Evolutionary conservation across 2,888 invertebrate genomes (phyloP).

Genomic region (Heliconius hortense): DNA sequence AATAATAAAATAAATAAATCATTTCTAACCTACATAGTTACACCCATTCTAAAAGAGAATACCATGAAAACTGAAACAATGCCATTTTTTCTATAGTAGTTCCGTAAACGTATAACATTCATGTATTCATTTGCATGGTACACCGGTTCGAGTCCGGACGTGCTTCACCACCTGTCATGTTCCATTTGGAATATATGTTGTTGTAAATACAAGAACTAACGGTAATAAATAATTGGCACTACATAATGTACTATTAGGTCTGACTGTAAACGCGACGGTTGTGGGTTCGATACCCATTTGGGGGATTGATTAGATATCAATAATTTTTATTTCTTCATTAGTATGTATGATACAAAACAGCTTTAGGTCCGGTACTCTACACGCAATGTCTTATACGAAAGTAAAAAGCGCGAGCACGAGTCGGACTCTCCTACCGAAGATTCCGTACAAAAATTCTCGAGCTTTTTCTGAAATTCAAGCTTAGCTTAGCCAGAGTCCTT

Average conservation of each 20-base stretch:
- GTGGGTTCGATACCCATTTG: background rate
- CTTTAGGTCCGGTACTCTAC: no score
- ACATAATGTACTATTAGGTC: background rate
- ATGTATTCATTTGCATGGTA: slow-evolving; percentile 16
- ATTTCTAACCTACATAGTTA: background rate
- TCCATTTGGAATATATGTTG: slow-evolving; percentile 29
- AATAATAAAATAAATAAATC: background rate
- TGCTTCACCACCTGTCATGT: slow-evolving; percentile 39
- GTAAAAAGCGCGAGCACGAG: no score
- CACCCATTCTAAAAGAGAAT: background rate
- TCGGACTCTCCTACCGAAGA: no score
- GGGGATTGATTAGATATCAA: no score
- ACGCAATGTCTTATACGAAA: no score
- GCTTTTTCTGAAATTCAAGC: no score
- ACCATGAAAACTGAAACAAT: background rate
- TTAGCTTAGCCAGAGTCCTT: no score
- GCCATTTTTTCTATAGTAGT: background rate
- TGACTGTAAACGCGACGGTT: background rate
- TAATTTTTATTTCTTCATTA: no score
- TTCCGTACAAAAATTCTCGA: no score
- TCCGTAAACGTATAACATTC: background rate
- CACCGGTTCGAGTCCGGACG: slow-evolving; percentile 23
- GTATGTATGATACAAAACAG: no score
- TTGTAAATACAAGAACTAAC: background rate
- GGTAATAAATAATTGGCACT: slow-evolving; percentile 2